Evolutionary conservation across 2,797 vertebrate species (phyloP).

Genomic region (Poeciliopsis gracilis): DNA sequence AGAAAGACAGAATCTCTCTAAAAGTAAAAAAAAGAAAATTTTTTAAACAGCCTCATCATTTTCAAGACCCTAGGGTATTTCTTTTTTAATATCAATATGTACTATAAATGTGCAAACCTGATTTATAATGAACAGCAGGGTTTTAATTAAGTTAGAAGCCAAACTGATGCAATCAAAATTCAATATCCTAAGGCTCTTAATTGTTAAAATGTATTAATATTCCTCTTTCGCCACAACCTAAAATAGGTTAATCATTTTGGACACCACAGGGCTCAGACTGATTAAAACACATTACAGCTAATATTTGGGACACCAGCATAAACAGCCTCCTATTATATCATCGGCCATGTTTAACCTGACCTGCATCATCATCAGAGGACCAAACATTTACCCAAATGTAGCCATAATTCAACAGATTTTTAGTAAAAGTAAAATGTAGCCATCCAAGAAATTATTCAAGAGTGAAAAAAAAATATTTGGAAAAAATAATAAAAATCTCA

Average conservation of each 20-base stretch:
- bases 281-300: slow-evolving; percentile 69
- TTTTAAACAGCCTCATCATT: slow-evolving; percentile 1
- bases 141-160: slow-evolving; percentile 34
- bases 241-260: slow-evolving; percentile 59
- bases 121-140: not conserved
- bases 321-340: slow-evolving; percentile 36
- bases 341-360: slow-evolving; percentile 10
- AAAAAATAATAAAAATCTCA: too few relatives aligned
- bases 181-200: slow-evolving; percentile 38
- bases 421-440: too few relatives aligned
- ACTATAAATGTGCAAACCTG: not conserved
- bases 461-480: too few relatives aligned
- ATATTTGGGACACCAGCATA: slow-evolving; percentile 58
- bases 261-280: slow-evolving; percentile 56
- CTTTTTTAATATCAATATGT: not conserved
- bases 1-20: not conserved
- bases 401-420: too few relatives aligned
- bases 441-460: too few relatives aligned
- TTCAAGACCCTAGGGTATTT: not conserved
- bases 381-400: too few relatives aligned
- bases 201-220: slow-evolving; percentile 56
- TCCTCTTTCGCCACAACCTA: slow-evolving; percentile 42
- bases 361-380: slow-evolving; percentile 1
- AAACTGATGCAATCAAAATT: slow-evolving; percentile 40
- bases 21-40: not conserved